Conservation (phyloP, 2,888 invertebrate genomes). For the Melinaea marsaeus region DNA sequence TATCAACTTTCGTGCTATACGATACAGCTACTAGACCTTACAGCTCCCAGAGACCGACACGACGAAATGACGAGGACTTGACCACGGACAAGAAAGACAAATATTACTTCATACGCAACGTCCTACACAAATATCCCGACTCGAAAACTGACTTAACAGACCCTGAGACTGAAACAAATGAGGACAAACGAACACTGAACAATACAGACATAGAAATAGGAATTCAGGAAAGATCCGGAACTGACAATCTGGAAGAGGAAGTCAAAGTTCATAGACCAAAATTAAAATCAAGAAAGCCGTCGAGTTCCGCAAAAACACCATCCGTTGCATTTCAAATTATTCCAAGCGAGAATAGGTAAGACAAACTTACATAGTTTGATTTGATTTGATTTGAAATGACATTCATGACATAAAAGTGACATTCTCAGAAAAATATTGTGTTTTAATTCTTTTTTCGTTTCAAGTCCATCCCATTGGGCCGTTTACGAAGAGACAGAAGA, state of each 20-base stretch:
- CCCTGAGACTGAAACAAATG: conserved; percentile 23
- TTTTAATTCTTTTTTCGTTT: conserved; percentile 30
- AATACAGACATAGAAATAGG: conserved; percentile 14
- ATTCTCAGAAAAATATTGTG: neutral
- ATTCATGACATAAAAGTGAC: neutral
- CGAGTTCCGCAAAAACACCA: conserved; percentile 58
- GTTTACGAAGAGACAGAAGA: conserved; percentile 65
- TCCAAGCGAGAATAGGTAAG: conserved; percentile 73
- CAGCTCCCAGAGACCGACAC: conserved; percentile 59
- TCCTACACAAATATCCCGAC: conserved; percentile 62
- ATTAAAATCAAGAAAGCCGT: conserved; percentile 42
- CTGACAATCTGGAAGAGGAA: conserved; percentile 28
- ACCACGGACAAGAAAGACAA: conserved; percentile 47
- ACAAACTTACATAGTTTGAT: neutral
- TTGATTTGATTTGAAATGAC: too few relatives aligned
- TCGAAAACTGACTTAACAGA: conserved; percentile 36
- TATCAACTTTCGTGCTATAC: conserved; percentile 66
- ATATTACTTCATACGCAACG: conserved; percentile 68
- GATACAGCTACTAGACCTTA: conserved; percentile 68
- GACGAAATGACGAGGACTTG: conserved; percentile 58
- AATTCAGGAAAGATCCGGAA: conserved; percentile 35
- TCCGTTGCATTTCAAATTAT: conserved; percentile 71
- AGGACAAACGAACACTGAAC: conserved; percentile 21
- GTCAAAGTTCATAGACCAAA: conserved; percentile 39
- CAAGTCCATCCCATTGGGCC: conserved; percentile 70